phyloP scores from a whole-genome alignment of 2,797 vertebrate genomes.

The Aselliscus stoliczkanus region DNA sequence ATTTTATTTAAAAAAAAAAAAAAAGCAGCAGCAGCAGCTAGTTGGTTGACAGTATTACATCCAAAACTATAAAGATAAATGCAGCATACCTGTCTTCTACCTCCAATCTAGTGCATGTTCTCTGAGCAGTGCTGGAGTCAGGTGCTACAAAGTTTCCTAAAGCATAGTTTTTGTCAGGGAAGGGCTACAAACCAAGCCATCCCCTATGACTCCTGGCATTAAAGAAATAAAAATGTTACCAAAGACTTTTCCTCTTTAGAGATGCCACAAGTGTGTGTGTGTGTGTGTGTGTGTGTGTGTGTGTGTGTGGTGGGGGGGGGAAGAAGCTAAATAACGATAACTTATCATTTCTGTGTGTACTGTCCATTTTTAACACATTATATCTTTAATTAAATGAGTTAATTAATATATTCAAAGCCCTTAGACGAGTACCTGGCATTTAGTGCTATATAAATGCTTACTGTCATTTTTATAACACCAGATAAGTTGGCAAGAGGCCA shows the following conservation, averaged over 20 bases:
- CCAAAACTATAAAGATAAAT: conserved; percentile 52
- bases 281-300: neutral
- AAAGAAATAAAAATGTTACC: conserved; percentile 45
- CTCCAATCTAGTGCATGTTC: conserved; percentile 35
- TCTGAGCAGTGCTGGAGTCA: conserved; percentile 2
- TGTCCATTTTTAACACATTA: conserved; percentile 22
- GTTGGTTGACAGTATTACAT: conserved; percentile 46
- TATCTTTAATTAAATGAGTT: conserved; percentile 44
- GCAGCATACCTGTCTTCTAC: conserved; percentile 3
- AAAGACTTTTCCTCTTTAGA: conserved; percentile 37
- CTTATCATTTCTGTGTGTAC: neutral
- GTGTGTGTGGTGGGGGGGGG: neutral
- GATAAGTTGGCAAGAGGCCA: conserved; percentile 17
- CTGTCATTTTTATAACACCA: neutral
- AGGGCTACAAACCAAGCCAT: neutral
- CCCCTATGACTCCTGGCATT: neutral
- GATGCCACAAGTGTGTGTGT: neutral
- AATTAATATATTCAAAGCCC: neutral
- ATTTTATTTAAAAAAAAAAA: neutral
- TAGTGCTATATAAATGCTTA: neutral
- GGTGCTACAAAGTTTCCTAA: conserved; percentile 57
- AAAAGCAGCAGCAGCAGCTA: neutral
- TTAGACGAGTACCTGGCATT: neutral
- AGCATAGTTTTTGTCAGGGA: conserved; percentile 56
- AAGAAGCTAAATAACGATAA: neutral